phyloP scores from a whole-genome alignment of 2,113 vertebrate species.

The Lamprotornis superbus region DNA sequence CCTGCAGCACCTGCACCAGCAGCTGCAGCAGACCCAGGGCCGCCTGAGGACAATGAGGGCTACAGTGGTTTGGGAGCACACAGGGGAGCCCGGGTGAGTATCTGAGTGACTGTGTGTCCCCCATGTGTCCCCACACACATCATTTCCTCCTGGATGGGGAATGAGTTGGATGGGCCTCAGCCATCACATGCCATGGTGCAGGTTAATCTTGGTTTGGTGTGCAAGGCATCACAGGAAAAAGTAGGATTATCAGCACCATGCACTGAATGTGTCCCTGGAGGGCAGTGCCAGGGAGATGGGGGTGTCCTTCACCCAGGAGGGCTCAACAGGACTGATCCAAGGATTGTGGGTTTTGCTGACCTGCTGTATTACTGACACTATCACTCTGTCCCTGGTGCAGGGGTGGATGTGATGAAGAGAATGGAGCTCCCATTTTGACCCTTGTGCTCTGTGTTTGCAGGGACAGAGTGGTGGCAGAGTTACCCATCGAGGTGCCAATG shows the following conservation, averaged over 20 bases:
- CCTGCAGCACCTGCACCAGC: conserved; percentile 64
- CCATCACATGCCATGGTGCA: accelerated
- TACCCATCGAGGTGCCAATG: background rate
- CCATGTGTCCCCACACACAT: accelerated
- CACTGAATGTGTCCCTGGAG: background rate
- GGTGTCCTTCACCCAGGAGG: background rate
- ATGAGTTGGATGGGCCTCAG: background rate
- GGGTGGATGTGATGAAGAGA: background rate
- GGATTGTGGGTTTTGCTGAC: background rate
- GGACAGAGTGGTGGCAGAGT: background rate
- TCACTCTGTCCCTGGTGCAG: background rate
- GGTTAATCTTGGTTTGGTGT: accelerated
- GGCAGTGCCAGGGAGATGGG: background rate
- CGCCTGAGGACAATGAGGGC: conserved; percentile 6
- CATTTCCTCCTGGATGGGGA: background rate
- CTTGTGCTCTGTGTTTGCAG: conserved; percentile 32
- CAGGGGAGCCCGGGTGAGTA: conserved; percentile 27
- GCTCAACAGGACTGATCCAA: background rate
- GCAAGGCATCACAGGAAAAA: background rate
- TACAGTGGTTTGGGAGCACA: background rate
- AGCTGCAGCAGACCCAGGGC: conserved; percentile 64
- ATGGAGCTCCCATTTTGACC: background rate
- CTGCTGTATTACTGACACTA: background rate
- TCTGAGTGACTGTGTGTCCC: background rate
- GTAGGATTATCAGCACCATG: accelerated